phyloP scores from a whole-genome alignment of 2,113 vertebrate species.

The Heteronetta atricapilla region DNA sequence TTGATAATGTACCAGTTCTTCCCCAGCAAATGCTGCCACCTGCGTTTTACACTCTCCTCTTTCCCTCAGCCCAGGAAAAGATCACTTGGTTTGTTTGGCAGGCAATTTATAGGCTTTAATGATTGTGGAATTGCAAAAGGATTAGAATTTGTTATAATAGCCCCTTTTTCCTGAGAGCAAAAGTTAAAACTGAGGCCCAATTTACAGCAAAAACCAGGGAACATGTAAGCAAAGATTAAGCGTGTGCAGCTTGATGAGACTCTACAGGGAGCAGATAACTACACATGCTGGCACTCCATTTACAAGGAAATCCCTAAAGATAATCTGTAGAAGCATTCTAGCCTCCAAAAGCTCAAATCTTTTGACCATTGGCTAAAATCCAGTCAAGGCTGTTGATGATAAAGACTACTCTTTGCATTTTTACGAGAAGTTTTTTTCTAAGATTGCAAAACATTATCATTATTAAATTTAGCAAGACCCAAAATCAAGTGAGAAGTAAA shows the following conservation, averaged over 20 bases:
- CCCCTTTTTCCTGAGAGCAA: slow-evolving; percentile 59
- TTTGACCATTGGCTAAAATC: slow-evolving; percentile 41
- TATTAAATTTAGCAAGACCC: background rate
- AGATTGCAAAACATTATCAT: background rate
- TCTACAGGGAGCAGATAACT: slow-evolving; percentile 58
- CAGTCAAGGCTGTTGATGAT: background rate
- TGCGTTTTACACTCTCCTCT: slow-evolving; percentile 66
- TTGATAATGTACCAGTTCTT: slow-evolving; percentile 75
- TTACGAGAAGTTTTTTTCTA: background rate
- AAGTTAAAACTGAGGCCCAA: slow-evolving; percentile 67
- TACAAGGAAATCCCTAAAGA: slow-evolving; percentile 55
- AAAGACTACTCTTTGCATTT: background rate
- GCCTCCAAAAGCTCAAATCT: slow-evolving; percentile 48
- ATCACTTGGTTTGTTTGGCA: slow-evolving; percentile 64
- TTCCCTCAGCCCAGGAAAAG: slow-evolving; percentile 55
- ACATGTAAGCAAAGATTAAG: slow-evolving; percentile 55
- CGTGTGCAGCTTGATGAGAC: slow-evolving; percentile 44
- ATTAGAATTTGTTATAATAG: slow-evolving; percentile 63
- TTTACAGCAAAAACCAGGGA: slow-evolving; percentile 35
- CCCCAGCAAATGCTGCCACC: slow-evolving; percentile 75
- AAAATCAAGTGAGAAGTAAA: background rate
- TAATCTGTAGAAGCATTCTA: slow-evolving; percentile 37
- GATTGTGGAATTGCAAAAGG: slow-evolving; percentile 39
- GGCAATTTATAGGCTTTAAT: slow-evolving; percentile 56
- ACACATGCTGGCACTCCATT: slow-evolving; percentile 32